phyloP scores from a whole-genome alignment of 2,888 invertebrate species.

The Ormyrus pomaceus region DNA sequence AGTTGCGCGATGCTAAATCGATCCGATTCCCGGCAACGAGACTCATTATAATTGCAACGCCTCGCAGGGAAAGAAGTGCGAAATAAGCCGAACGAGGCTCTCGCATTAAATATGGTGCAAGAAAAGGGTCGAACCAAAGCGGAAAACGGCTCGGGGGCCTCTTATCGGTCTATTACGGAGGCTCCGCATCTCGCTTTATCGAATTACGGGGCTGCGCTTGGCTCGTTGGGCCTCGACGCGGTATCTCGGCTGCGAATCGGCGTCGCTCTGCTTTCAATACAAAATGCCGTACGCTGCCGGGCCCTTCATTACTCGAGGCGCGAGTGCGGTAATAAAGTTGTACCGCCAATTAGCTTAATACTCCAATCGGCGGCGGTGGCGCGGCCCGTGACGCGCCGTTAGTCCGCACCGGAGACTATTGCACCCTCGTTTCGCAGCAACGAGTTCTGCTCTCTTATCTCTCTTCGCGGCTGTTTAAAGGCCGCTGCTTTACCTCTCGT shows the following conservation, averaged over 20 bases:
- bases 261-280: not conserved
- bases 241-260: conserved; percentile 29
- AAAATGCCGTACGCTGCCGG: not conserved
- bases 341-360: conserved; percentile 46
- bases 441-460: not conserved
- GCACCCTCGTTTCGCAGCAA: not conserved
- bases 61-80: no score
- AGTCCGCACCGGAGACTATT: conserved; percentile 15
- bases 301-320: conserved; percentile 10
- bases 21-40: no score
- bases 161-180: conserved; percentile 8
- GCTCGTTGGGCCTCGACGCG: conserved; percentile 4
- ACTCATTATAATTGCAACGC: no score
- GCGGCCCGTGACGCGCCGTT: conserved; percentile 14
- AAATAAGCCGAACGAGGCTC: no score
- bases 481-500: not conserved
- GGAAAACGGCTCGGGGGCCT: conserved; percentile 11
- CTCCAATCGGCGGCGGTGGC: not conserved
- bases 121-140: conserved; percentile 1
- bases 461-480: conserved; percentile 1
- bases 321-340: conserved; percentile 45
- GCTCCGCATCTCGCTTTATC: not conserved
- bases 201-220: not conserved
- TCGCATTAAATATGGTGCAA: not conserved
- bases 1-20: no score